These are phyloP conservation scores for Artemia franciscana DNA, from an alignment of 1,140 invertebrate species.

Conservation along the genomic window DNA sequence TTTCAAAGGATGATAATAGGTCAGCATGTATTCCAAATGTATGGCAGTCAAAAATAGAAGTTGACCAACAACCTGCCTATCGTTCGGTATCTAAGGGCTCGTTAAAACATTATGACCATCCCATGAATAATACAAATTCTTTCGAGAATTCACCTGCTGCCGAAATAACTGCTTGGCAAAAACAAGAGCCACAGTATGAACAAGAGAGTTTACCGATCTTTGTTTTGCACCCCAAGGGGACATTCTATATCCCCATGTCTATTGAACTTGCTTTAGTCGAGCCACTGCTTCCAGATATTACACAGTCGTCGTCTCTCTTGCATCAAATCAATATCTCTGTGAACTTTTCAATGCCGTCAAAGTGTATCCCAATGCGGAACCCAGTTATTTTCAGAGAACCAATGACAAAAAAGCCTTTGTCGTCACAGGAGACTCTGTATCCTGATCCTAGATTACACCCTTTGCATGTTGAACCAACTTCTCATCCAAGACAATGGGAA, in stretches of 20 bases:
- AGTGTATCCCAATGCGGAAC: not conserved
- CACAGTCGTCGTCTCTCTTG: slow-evolving; percentile 32
- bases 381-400: not conserved
- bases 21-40: not conserved
- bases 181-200: not conserved
- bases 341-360: slow-evolving; percentile 30
- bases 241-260: slow-evolving; percentile 77
- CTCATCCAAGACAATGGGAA: not conserved
- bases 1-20: not conserved
- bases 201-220: slow-evolving; percentile 39
- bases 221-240: slow-evolving; percentile 53
- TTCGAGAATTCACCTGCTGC: not conserved
- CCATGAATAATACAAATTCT: not conserved
- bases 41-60: not conserved
- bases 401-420: not conserved
- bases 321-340: slow-evolving; percentile 80
- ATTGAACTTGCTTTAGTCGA: slow-evolving; percentile 48
- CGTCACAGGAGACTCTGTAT: too few species aligned
- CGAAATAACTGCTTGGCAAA: not conserved
- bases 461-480: too few species aligned
- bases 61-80: not conserved
- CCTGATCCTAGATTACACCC: too few species aligned
- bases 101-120: not conserved
- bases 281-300: slow-evolving; percentile 24
- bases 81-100: not conserved